Conservation (phyloP, 2,113 vertebrate genomes). For the Numida meleagris region DNA sequence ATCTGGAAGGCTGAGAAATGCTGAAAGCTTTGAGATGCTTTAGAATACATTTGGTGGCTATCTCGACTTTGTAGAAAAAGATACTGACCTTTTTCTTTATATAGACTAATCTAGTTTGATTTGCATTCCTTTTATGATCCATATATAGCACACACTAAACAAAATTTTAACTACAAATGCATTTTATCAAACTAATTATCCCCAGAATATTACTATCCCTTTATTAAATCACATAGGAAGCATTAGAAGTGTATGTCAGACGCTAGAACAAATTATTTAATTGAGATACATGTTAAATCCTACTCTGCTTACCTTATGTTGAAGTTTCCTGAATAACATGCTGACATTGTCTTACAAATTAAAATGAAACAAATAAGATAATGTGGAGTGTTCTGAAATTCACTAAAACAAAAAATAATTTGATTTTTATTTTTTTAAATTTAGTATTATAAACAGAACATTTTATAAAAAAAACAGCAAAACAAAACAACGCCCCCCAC, state of each 20-base stretch:
- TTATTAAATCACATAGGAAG: neutral
- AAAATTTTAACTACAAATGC: neutral
- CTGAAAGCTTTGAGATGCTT: neutral
- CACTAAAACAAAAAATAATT: neutral
- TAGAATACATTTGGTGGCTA: neutral
- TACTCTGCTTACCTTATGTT: neutral
- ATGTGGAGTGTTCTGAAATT: neutral
- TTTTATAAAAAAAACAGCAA: neutral
- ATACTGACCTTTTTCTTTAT: neutral
- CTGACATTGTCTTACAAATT: neutral
- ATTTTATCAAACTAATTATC: neutral
- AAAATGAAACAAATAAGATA: neutral
- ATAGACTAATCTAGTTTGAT: neutral
- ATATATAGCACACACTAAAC: neutral
- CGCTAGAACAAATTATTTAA: neutral
- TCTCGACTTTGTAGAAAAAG: neutral
- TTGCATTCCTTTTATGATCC: neutral
- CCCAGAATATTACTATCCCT: neutral
- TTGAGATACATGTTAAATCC: neutral
- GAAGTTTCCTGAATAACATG: neutral
- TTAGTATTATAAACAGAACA: neutral
- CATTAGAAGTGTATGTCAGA: accelerated
- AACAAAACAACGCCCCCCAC: neutral
- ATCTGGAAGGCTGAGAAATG: neutral
- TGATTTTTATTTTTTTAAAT: neutral